Evolutionary conservation across 1,140 invertebrate genomes (phyloP), one percentile per base, ranked within the genome.

Genomic region (Notospermus geniculatus): DNA sequence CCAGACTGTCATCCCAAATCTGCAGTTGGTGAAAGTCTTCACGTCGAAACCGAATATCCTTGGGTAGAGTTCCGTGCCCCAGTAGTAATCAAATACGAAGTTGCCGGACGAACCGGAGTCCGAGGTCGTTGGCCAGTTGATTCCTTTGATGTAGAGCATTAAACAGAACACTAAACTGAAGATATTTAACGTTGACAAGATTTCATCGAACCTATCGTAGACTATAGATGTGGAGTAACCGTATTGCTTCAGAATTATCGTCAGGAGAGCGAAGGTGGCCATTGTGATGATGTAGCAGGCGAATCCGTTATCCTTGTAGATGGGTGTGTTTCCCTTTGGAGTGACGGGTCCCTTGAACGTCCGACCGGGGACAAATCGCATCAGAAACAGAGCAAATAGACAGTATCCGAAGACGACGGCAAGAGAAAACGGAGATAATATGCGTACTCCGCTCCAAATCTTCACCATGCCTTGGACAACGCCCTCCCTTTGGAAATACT

Each of bases 1-100:
- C 86, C 86, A 88, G 2, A 80, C 71, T 65, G 85, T 84, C 77
- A 87, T 80, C 50, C 86, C 86, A 64, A 87, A 82, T 13, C 86
- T 72, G 64, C 78, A 81, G 66, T 81, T 83, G 17, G 80, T 82
- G 61, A 82, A 75, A 5, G 76, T 73, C 62, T 82, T 82, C 9
- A 82, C 62, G 61, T 82, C 79, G 57, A 78, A 66, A 15, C 76
- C 77, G 59, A 75, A 75, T 2, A 87, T 65, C 22, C 81, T 69
- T 1, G 85, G 85, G 71, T 87, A 86, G 0, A 86, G 70, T 71
- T 87, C 85, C 46, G 84, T 84, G 0, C 86, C 86, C 66, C 85
- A 81, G 73, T 86, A 87, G 70, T 85, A 87, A 62, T 86, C 82
- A 69, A 84, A 85, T 11, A 84, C 56, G 2, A 83, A 46, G 22